Evolutionary conservation across 2,797 vertebrate genomes (phyloP), one percentile per base, ranked within the genome.

Genomic region (Avahi laniger): DNA sequence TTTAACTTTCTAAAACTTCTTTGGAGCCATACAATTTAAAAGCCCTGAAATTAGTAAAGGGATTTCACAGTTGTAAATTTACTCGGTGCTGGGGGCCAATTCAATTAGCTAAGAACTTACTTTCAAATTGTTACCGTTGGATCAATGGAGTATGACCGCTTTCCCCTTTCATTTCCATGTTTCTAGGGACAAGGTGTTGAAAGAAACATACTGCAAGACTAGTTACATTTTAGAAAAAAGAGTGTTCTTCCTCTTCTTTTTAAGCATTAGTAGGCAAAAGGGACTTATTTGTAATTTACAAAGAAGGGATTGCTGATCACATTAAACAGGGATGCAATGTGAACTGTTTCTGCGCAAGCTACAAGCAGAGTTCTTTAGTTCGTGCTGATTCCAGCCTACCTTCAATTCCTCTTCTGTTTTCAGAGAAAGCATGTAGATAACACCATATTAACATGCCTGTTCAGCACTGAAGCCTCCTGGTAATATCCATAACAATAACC

Each of bases 41-140:
- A 82, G 14, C 61, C 30, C 92, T 90, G 18, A 88, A 79, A 95
- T 96, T 93, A 85, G 72, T 33, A 79, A 48, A 82, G 17, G 30
- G 26, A 89, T 94, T 96, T 95, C 52, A 89, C 43, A 76, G 50
- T 46, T 95, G 89, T 91, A 94, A 96, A 92, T 96, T 83, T 69
- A 76, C 73, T 86, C 87, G 46, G 78, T 95, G 78, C 94, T 85
- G 46, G 83, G 67, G 86, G 89, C 57, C 91, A 96, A 96, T 91
- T 94, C 89, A 96, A 94, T 96, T 95, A 97, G 63, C 52, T 79
- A 48, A 90, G 79, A 95, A 94, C 73, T 91, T 94, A 89, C 38
- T 94, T 97, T 91, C 63, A 93, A 89, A 97, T 92, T 82, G 79
- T 82, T 89, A 91, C 93, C 82, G 52, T 70, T 94, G 63, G 43